phyloP scores from a whole-genome alignment of 2,113 vertebrate genomes.

The Beaufortia kweichowensis region DNA sequence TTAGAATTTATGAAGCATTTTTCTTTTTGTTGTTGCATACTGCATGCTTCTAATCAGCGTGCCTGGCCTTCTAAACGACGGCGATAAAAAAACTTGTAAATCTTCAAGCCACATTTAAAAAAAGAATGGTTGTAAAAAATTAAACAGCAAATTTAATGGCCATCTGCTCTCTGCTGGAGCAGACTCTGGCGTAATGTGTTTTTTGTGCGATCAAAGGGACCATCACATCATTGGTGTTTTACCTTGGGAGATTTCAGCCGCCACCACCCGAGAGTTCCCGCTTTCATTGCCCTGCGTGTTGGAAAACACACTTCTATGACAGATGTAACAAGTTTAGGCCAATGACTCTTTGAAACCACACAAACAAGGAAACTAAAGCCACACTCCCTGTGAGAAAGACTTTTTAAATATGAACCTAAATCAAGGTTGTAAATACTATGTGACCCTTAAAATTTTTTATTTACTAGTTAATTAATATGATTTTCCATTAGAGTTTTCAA shows the following conservation, averaged over 20 bases:
- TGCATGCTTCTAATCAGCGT: constrained; percentile 68
- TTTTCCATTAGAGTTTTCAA: too few species aligned
- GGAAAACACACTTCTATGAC: constrained; percentile 30
- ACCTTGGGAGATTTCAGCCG: constrained; percentile 68
- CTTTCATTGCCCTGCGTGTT: constrained; percentile 52
- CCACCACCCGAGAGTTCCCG: constrained; percentile 60
- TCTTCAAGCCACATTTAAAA: constrained; percentile 69
- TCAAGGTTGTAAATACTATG: too few species aligned
- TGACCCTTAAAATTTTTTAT: too few species aligned
- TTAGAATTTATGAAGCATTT: constrained; percentile 31
- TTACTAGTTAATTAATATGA: too few species aligned
- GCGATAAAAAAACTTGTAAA: constrained; percentile 70
- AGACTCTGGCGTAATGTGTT: constrained; percentile 65
- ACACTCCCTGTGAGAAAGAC: background rate
- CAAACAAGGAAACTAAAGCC: background rate
- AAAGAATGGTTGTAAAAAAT: constrained; percentile 70
- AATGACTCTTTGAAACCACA: background rate
- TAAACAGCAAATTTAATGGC: constrained; percentile 75
- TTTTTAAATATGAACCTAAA: too few species aligned
- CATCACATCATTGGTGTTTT: constrained; percentile 57
- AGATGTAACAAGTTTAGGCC: constrained; percentile 11
- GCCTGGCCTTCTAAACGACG: constrained; percentile 61
- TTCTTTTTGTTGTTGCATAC: background rate
- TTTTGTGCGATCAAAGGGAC: constrained; percentile 71
- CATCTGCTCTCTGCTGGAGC: constrained; percentile 71